phyloP scores from a whole-genome alignment of 2,888 invertebrate genomes.

The Brachypalpus laphriformis region DNA sequence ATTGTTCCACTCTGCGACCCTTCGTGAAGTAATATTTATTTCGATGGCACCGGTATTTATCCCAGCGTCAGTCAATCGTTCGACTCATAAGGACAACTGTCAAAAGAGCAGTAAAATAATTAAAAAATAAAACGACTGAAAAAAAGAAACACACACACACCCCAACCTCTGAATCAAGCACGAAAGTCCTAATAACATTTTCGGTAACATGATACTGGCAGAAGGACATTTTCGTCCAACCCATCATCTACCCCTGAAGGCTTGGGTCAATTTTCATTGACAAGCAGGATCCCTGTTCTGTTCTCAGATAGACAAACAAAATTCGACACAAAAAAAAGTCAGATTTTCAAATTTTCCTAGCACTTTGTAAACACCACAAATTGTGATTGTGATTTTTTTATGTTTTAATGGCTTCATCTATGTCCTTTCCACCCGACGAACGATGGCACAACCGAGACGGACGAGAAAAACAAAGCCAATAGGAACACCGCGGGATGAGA shows the following conservation, averaged over 20 bases:
- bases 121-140: constrained; percentile 59
- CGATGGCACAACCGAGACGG: neutral
- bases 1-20: constrained; percentile 45
- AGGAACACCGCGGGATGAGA: neutral
- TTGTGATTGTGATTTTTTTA: constrained; percentile 73
- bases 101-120: constrained; percentile 74
- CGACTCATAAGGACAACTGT: constrained; percentile 72
- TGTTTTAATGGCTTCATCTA: constrained; percentile 73
- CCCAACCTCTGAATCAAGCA: constrained; percentile 26
- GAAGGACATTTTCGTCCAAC: constrained; percentile 66
- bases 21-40: constrained; percentile 43
- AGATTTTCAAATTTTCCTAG: constrained; percentile 73
- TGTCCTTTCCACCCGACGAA: constrained; percentile 53
- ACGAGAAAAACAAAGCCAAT: neutral
- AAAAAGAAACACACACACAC: constrained; percentile 29
- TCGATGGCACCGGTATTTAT: constrained; percentile 70
- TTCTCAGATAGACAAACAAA: constrained; percentile 55
- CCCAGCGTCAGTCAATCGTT: constrained; percentile 67
- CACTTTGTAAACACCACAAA: constrained; percentile 74
- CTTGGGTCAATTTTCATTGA: constrained; percentile 73
- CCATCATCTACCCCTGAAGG: constrained; percentile 64
- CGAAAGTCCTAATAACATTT: constrained; percentile 72
- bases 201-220: constrained; percentile 70
- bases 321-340: constrained; percentile 63
- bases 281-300: constrained; percentile 41